Percentiles rank a stretch among this genome's conserved stretches.
Evolutionary conservation across 2,888 invertebrate species (phyloP).

Genomic region (Polyommatus icarus): DNA sequence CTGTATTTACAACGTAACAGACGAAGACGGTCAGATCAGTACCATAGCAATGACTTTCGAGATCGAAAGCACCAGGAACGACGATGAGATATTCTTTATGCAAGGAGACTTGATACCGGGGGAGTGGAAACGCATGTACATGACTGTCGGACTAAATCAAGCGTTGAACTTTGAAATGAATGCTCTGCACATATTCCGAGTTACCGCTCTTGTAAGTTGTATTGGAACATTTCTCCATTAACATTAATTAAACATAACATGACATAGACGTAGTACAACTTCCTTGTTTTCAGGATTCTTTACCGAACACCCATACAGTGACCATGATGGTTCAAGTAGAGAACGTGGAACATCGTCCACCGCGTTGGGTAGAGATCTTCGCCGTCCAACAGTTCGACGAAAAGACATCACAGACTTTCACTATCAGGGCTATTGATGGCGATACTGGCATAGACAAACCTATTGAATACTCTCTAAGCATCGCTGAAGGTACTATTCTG

Average conservation of each 20-base stretch:
- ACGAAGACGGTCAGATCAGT: constrained; percentile 69
- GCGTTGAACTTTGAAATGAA: constrained; percentile 70
- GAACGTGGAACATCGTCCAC: constrained; percentile 80
- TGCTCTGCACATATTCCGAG: constrained; percentile 77
- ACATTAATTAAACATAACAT: background rate
- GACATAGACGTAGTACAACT: background rate
- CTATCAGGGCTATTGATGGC: constrained; percentile 81
- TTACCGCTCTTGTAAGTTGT: constrained; percentile 75
- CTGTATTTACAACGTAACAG: constrained; percentile 64
- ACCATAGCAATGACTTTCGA: constrained; percentile 64
- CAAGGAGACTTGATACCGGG: constrained; percentile 48
- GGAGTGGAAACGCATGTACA: constrained; percentile 58
- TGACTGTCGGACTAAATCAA: constrained; percentile 55
- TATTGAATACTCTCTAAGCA: constrained; percentile 75
- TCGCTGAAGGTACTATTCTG: constrained; percentile 56
- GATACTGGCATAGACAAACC: constrained; percentile 79
- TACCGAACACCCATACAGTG: constrained; percentile 63
- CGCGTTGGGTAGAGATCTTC: constrained; percentile 81
- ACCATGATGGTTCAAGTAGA: constrained; percentile 78
- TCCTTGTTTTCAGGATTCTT: constrained; percentile 59
- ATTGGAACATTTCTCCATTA: constrained; percentile 11
- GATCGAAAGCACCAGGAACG: constrained; percentile 63
- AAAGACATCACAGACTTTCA: constrained; percentile 66
- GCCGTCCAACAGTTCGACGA: constrained; percentile 80
- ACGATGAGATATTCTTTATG: constrained; percentile 63